Base-by-base conservation (phyloP, 2,797 vertebrate genomes). In the Morus bassanus region DNA sequence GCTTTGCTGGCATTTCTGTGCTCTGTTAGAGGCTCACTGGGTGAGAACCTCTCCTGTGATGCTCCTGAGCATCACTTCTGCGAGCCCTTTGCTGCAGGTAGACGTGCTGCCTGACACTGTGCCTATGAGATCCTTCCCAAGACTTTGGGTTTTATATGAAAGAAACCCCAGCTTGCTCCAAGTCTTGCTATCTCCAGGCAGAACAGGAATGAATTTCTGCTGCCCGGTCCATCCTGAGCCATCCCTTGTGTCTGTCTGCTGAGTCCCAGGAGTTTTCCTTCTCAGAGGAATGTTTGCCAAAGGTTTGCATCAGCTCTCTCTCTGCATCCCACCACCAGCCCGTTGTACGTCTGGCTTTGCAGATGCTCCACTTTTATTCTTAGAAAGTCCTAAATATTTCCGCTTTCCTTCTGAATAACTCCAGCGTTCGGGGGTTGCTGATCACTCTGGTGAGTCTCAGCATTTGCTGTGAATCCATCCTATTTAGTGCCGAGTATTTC, bases 351-450 rank as follows among this genome's bases (percentile, higher is more conserved):
- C 96, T 96, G 96, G 60, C 82, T 95, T 91, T 95, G 94, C 93
- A 96, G 94, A 95, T 95, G 94, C 94, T 96, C 84, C 1, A 10
- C 70, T 95, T 96, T 95, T 96, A 89, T 96, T 96, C 96, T 96
- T 96, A 95, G 93, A 93, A 96, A 95, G 81, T 59, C 88, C 91
- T 94, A 91, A 95, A 88, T 81, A 75, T 89, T 96, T 97, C 96
- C 39, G 35, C 69, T 93, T 89, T 93, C 65, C 28, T 83, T 61
- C 77, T 82, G 84, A 91, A 51, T 76, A 79, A 74, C 95, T 93
- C 74, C 75, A 67, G 81, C 0, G 5, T 80, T 77, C 2, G 53
- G 76, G 87, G 76, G 74, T 5, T 96, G 93, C 74, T 78, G 83
- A 89, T 95, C 28, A 4, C 88, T 67, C 83, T 78, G 88, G 61